Base-by-base conservation (phyloP, 2,113 vertebrate species). In the Lamprotornis superbus region DNA sequence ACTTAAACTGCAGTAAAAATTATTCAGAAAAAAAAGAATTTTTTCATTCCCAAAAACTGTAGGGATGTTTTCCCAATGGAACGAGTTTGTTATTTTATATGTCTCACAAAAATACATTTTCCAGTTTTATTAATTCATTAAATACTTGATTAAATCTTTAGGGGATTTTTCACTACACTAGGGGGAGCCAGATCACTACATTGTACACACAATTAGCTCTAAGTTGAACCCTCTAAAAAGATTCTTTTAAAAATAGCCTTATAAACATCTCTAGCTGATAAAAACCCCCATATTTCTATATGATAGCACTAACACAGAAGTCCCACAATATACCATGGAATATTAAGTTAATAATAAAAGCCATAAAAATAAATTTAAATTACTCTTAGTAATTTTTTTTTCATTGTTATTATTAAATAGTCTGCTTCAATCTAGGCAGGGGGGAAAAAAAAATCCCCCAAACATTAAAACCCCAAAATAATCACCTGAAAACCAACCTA, bases 181-280 rank as follows among this genome's bases (percentile, higher is more conserved):
- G 98, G 88, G 98, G 98, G 98, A 98, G 98, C 98, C 97, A 98
- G 89, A 98, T 98, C 98, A 88, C 98, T 97, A 97, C 83, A 95
- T 84, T 96, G 96, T 69, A 74, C 90, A 90, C 89, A 95, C 79
- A 95, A 96, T 96, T 93, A 96, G 61, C 67, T 79, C 49, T 9
- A 60, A 61, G 74, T 93, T 95, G 90, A 91, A 83, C 46, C 14
- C 44, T 55, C 33, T 25, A 27, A 71, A 93, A 69, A 49, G 23
- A 46, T 22, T 42, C 1, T 63, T 69, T 33, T 50, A 3, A 55
- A 64, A 83, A 76, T 10, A 64, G 24, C 27, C 28, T 40, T 35
- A 78, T 4, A 82, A 76, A 47, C 21, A 46, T 15, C 37, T 86
- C 33, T 60, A 37, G 31, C 16, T 75, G 56, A 76, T 37, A 84